Evolutionary conservation across 2,113 vertebrate genomes (phyloP).

Genomic region (Peromyscus leucopus): DNA sequence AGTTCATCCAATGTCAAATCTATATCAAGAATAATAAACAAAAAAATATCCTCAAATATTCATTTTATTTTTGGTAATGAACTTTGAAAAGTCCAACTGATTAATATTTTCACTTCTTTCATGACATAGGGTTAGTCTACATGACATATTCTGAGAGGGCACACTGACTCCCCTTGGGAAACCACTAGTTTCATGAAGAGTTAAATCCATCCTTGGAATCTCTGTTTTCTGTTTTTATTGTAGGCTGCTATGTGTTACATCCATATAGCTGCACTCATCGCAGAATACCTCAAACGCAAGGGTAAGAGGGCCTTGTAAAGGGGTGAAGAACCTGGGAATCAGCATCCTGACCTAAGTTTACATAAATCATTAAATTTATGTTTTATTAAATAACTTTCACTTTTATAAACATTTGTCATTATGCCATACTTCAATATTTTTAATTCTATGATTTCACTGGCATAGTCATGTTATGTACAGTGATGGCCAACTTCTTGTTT

Average conservation of each 20-base stretch:
- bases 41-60: background rate
- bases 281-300: conserved; percentile 98
- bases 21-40: background rate
- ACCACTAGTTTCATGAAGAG: background rate
- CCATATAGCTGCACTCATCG: conserved; percentile 98
- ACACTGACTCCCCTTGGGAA: background rate
- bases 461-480: conserved; percentile 53
- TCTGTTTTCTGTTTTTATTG: conserved; percentile 43
- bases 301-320: conserved; percentile 87
- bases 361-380: conserved; percentile 36
- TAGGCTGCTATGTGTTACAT: conserved; percentile 99
- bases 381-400: conserved; percentile 64
- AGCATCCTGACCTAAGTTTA: background rate
- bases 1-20: background rate
- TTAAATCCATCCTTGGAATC: background rate
- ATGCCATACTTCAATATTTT: background rate
- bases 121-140: background rate
- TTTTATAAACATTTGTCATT: conserved; percentile 53
- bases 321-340: background rate
- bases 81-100: background rate
- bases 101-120: background rate
- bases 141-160: background rate
- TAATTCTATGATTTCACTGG: conserved; percentile 24
- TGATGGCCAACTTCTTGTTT: conserved; percentile 56
- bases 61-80: background rate